Base-by-base conservation (phyloP, 2,888 invertebrate genomes). In the Lissonota sp. region DNA sequence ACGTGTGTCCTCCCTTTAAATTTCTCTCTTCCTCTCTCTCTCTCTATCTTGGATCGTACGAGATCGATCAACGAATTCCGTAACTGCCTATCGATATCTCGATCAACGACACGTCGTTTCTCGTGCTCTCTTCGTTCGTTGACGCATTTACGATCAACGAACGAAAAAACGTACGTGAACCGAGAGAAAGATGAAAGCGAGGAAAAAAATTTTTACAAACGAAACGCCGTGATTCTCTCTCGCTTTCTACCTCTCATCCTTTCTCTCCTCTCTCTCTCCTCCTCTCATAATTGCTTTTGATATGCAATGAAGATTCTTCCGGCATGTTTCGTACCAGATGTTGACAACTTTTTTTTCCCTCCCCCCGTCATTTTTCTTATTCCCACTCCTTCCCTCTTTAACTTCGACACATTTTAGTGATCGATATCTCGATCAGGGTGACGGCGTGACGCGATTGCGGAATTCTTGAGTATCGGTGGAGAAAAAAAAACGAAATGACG, bases 1-100 rank as follows among this genome's bases (percentile, higher is more conserved):
- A 80, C 80, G 80, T 75, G 62, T 60, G 72, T 70, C 66, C 74
- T 80, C 78, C 46, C 62, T 26, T 26, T 26, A 64, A 42, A 72
- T 79, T 66, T 53, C 71, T 82, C 80, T 69, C 75, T 75, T 80
- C 80, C 78, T 44, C 75, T 69, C 76, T 64, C 76, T 64, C 73
- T 73, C 37, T 46, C 42, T 26, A 26, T 26, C 26, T 26, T 69
- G 55, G 55, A 58, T 16, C 55, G 49, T 64, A 73, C 72, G 53
- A 74, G 58, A 66, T 74, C 72, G 80, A 74, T 80, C 80, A 80
- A 80, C 80, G 74, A 66, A 74, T 77, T 80, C 80, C 76, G 44
- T 51, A 67, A 69, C 63, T 62, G 62, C 64, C 60, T 78, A 80
- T 80, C 79, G 66, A 79, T 73, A 79, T 81, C 83, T 83, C 78